These are phyloP conservation scores for Encarsia formosa DNA, from an alignment of 2,888 invertebrate species.

Conservation along the genomic window DNA sequence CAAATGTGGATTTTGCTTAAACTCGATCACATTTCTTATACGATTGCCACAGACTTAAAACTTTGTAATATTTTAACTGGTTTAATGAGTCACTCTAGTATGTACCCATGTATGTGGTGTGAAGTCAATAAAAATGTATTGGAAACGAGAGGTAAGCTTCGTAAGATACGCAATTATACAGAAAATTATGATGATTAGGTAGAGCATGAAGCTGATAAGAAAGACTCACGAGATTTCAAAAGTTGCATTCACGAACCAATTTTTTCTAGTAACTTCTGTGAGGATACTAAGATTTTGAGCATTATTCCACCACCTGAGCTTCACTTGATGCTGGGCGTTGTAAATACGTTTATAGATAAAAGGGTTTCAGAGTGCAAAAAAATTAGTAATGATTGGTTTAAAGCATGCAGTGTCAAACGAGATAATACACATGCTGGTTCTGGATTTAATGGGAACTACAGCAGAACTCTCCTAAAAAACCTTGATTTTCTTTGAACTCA, in stretches of 20 bases:
- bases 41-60: no score
- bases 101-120: not conserved
- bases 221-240: not conserved
- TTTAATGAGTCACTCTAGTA: no score
- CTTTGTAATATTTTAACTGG: no score
- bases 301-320: not conserved
- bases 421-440: conserved; percentile 2
- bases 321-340: conserved; percentile 2
- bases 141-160: not conserved
- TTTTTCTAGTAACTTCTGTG: not conserved
- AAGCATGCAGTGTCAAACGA: conserved; percentile 4
- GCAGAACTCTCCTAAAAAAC: conserved; percentile 8
- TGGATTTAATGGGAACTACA: conserved; percentile 6
- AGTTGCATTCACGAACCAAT: not conserved
- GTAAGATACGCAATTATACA: not conserved
- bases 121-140: not conserved
- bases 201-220: not conserved
- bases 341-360: not conserved
- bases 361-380: not conserved
- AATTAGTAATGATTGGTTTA: not conserved
- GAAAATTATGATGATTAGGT: not conserved
- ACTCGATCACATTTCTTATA: not conserved
- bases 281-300: not conserved
- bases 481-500: not conserved
- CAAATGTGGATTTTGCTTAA: not conserved